Evolutionary conservation across 2,888 invertebrate species (phyloP), one percentile per base, ranked within the genome.

Genomic region (Aethes cnicana): DNA sequence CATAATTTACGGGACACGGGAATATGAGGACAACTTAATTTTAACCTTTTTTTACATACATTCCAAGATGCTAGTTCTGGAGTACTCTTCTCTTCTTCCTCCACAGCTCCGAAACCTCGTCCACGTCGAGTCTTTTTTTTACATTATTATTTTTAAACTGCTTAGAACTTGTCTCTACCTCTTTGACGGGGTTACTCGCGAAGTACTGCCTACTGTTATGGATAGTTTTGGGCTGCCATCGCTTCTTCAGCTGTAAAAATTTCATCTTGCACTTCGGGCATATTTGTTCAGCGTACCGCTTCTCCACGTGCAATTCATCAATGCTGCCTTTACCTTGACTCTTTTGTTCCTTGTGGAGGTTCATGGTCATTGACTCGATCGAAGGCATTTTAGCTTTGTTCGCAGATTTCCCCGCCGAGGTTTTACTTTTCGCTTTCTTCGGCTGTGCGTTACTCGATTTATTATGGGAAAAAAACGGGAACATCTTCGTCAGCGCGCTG

Each of bases 401-500:
- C 3, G 57, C 65, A 65, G 4, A 62, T 67, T 28, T 7, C 12
- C 4, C 66, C 57, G 46, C 59, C 59, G 41, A 74, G 72, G 46
- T 53, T 69, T 79, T 39, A n/a, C 73, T 69, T 53, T 77, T 80
- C 47, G 72, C 61, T 53, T 69, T 72, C 25, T 72, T 76, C 0
- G 59, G 20, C 23, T 68, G 48, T 42, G 56, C 49, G 8, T 44
- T 65, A 21, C 32, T 21, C 16, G 62, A 54, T 62, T 74, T 74
- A 9, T 74, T 72, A 81, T 57, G 81, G 74, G 73, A 83, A 81
- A 84, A 84, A 83, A 83, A 84, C 72, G 85, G 84, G 55, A 84
- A 58, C 61, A 79, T 64, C n/a, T 63, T 55, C 59, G 65, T 72
- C 18, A 75, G 67, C 1, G 69, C 55, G 49, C 83, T 84, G 68